These are phyloP conservation scores for Camelus bactrianus DNA, from an alignment of 2,113 vertebrate genomes.

Conservation along the genomic window DNA sequence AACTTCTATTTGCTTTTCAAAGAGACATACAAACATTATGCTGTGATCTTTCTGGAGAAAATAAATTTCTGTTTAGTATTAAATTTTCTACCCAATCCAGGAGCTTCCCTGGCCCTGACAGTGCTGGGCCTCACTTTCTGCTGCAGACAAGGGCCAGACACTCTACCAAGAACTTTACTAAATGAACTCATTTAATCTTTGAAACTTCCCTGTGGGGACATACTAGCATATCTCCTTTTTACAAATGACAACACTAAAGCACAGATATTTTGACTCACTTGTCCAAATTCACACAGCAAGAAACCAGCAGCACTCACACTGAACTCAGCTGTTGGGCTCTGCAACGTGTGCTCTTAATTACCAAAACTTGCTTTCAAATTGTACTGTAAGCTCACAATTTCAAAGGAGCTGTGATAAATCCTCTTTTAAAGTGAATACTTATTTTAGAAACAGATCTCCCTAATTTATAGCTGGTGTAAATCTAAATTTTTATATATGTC, in stretches of 20 bases:
- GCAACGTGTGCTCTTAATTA: neutral
- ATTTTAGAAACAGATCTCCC: neutral
- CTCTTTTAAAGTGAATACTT: neutral
- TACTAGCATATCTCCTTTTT: neutral
- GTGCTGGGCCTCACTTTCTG: fast-evolving
- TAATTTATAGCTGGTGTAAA: neutral
- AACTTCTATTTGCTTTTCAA: neutral
- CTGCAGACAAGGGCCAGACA: neutral
- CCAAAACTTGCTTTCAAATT: neutral
- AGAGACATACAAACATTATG: neutral
- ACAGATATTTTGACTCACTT: neutral
- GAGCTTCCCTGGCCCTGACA: neutral
- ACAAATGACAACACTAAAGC: neutral
- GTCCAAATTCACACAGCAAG: neutral
- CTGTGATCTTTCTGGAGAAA: neutral
- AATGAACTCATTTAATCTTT: neutral
- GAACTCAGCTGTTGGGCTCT: neutral
- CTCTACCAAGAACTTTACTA: neutral
- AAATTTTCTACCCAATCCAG: too few relatives aligned
- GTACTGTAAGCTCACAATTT: neutral
- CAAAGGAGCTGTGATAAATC: neutral
- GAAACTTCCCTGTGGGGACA: neutral
- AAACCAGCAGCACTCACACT: neutral
- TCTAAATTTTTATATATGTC: neutral
- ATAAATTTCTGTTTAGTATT: neutral